These are phyloP conservation scores for Campoletis raptor DNA, from an alignment of 2,888 invertebrate species.

Conservation along the genomic window DNA sequence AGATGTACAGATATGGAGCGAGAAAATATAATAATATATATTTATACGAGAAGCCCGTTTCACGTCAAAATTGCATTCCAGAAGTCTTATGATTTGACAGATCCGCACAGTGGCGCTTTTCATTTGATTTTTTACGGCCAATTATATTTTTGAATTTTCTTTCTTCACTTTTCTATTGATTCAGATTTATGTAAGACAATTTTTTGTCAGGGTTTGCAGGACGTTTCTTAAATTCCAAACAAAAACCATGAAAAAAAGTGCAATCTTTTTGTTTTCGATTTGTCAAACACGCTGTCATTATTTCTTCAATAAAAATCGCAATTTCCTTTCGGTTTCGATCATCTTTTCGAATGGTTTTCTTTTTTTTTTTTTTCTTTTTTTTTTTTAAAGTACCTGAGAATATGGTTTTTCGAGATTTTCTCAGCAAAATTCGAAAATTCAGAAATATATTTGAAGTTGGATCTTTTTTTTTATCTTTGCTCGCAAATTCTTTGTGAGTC, in stretches of 20 bases:
- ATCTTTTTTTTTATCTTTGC: constrained; percentile 4
- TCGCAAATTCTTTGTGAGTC: not conserved
- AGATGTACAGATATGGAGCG: not conserved
- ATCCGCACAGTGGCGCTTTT: not conserved
- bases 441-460: not conserved
- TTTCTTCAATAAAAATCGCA: not conserved
- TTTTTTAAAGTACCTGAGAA: not conserved
- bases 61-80: not conserved
- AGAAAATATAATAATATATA: not conserved
- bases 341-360: not conserved
- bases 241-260: not conserved
- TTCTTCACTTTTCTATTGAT: too few relatives aligned
- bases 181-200: not conserved
- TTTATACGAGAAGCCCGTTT: not conserved
- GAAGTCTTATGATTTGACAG: not conserved
- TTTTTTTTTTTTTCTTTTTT: not conserved
- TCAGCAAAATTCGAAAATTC: not conserved
- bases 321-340: not conserved
- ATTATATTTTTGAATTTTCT: too few relatives aligned
- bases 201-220: not conserved
- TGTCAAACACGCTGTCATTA: not conserved
- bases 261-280: not conserved
- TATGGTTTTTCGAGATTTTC: not conserved
- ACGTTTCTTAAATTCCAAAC: not conserved
- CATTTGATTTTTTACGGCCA: not conserved